Percentiles rank a stretch among this genome's conserved stretches.
Evolutionary conservation across 2,797 vertebrate genomes (phyloP).

Genomic region (Potorous gilbertii): DNA sequence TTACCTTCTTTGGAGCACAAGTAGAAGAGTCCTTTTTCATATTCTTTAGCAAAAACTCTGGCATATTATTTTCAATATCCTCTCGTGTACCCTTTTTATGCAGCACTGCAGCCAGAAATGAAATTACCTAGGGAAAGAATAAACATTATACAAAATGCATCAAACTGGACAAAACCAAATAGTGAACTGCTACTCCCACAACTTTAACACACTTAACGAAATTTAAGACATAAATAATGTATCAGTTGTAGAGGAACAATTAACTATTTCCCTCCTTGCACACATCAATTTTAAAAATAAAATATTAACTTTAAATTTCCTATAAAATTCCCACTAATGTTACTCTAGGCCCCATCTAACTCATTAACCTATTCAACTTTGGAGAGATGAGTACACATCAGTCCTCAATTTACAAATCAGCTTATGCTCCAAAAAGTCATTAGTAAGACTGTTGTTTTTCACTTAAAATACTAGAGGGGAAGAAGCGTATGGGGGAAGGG

Average conservation of each 20-base stretch:
- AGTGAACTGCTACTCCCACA: neutral
- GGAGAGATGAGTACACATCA: neutral
- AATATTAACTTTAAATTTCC: neutral
- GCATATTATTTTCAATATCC: conserved; percentile 95
- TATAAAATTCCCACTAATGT: neutral
- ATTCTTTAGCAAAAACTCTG: conserved; percentile 91
- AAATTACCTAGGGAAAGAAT: conserved; percentile 90
- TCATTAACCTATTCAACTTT: neutral
- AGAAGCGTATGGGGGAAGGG: neutral
- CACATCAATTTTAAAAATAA: neutral
- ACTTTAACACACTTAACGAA: neutral
- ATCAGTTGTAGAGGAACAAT: neutral
- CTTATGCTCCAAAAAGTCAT: neutral
- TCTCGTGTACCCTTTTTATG: conserved; percentile 94
- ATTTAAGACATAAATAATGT: neutral
- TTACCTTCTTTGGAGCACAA: conserved; percentile 88
- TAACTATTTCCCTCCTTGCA: neutral
- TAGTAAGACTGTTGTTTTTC: neutral
- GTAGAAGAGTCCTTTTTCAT: conserved; percentile 83
- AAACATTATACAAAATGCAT: conserved; percentile 39
- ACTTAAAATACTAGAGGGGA: neutral
- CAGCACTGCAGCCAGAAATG: conserved; percentile 94
- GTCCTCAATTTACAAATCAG: neutral
- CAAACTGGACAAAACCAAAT: conserved; percentile 28
- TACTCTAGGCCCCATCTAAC: neutral